phyloP scores from a whole-genome alignment of 2,888 invertebrate genomes.

The Neria commutata region DNA sequence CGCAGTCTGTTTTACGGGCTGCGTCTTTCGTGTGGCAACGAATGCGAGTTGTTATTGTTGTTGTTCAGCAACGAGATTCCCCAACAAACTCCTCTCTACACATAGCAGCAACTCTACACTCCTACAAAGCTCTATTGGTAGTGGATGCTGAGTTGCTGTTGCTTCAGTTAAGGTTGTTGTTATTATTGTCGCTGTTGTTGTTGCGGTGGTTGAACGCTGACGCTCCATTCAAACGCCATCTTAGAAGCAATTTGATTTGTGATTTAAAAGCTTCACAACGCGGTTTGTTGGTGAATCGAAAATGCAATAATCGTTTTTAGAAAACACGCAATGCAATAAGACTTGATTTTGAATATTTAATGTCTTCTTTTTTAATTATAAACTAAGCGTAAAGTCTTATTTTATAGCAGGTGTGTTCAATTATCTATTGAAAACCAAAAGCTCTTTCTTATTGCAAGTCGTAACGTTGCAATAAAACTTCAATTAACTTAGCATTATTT shows the following conservation, averaged over 20 bases:
- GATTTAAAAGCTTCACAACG: background rate
- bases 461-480: background rate
- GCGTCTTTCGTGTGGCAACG: background rate
- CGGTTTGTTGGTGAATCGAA: background rate
- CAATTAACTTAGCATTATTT: too few relatives aligned
- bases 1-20: constrained; percentile 6
- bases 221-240: background rate
- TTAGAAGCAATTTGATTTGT: background rate
- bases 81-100: too few relatives aligned
- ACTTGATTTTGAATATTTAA: background rate
- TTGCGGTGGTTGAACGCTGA: constrained; percentile 47
- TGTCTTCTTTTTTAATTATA: background rate
- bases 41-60: background rate
- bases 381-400: background rate
- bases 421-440: background rate
- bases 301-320: background rate
- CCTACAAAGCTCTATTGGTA: too few relatives aligned
- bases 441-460: background rate
- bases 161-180: constrained; percentile 13
- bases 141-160: too few relatives aligned
- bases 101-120: too few relatives aligned
- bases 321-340: background rate
- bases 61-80: background rate
- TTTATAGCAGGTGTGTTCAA: background rate
- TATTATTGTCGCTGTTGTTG: constrained; percentile 25